A percentile compares a stretch with the other conserved stretches of the same genome.
Evolutionary conservation across 2,888 invertebrate genomes (phyloP).

Genomic region (Strigamia transsilvanica): DNA sequence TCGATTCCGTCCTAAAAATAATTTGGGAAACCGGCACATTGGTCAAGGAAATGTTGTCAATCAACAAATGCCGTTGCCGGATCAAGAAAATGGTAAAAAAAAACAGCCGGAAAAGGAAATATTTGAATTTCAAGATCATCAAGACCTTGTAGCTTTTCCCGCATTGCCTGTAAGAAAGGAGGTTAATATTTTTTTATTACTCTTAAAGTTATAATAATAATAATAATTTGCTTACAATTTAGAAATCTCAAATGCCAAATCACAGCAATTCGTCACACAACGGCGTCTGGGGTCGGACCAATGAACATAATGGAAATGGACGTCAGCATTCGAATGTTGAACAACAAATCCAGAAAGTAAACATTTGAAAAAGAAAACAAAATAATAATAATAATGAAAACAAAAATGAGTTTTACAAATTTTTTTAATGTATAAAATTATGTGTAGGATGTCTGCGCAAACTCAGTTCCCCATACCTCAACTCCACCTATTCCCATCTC

Average conservation of each 20-base stretch:
- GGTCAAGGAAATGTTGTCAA: neutral
- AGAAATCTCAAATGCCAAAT: neutral
- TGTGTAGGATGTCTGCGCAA: neutral
- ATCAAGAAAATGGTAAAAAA: neutral
- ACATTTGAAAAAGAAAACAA: neutral
- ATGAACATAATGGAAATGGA: conserved; percentile 4
- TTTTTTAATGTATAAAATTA: neutral
- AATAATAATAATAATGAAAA: neutral
- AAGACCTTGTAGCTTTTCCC: conserved; percentile 16
- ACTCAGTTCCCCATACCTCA: neutral
- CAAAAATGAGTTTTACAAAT: too few species aligned
- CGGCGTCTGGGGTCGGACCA: neutral
- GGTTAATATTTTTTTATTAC: too few species aligned
- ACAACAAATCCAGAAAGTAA: neutral
- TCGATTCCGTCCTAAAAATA: conserved; percentile 32
- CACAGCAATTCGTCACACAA: neutral
- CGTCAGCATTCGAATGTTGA: neutral
- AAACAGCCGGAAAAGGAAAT: conserved; percentile 15
- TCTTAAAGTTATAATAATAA: too few species aligned
- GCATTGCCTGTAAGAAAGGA: neutral
- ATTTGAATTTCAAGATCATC: conserved; percentile 37
- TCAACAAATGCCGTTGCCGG: neutral
- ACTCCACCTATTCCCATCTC: neutral
- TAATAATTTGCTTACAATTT: neutral
- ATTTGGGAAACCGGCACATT: neutral